These are phyloP conservation scores for Erebia aethiops DNA, from an alignment of 2,888 invertebrate genomes.

Conservation along the genomic window DNA sequence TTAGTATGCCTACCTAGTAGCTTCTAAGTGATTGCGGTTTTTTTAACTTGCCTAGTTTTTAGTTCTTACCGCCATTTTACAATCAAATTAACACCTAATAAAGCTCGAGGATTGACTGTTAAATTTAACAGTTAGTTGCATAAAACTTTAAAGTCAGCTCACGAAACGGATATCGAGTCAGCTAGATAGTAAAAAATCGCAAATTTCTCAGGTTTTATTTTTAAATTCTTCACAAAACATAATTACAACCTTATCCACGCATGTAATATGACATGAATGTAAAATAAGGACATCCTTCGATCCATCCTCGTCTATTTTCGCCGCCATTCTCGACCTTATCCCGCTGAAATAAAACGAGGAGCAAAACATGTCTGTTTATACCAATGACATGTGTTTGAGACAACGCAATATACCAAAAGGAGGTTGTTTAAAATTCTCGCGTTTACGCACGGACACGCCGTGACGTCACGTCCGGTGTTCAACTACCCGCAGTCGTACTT, in stretches of 20 bases:
- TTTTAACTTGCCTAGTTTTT: background rate
- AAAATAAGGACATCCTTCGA: constrained; percentile 55
- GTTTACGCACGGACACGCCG: constrained; percentile 67
- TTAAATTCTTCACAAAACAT: constrained; percentile 66
- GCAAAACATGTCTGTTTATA: constrained; percentile 58
- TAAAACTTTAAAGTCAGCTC: background rate
- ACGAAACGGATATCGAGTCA: constrained; percentile 16
- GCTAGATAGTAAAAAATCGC: constrained; percentile 16
- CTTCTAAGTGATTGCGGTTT: constrained; percentile 20
- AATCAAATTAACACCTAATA: constrained; percentile 7
- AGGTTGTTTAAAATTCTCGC: constrained; percentile 80
- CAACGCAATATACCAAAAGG: constrained; percentile 70
- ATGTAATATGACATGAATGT: constrained; percentile 71
- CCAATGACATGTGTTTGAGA: constrained; percentile 71
- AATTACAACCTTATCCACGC: constrained; percentile 67
- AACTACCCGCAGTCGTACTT: constrained; percentile 48
- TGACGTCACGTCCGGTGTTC: constrained; percentile 77
- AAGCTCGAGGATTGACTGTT: background rate
- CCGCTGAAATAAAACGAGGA: constrained; percentile 48
- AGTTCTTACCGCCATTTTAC: background rate
- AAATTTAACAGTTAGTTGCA: constrained; percentile 10
- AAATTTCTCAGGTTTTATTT: constrained; percentile 29
- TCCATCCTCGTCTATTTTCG: constrained; percentile 33
- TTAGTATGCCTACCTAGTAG: too few species aligned
- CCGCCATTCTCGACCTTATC: constrained; percentile 55